Base-by-base conservation (phyloP, 1,140 invertebrate species). In the Drosophila lini region DNA sequence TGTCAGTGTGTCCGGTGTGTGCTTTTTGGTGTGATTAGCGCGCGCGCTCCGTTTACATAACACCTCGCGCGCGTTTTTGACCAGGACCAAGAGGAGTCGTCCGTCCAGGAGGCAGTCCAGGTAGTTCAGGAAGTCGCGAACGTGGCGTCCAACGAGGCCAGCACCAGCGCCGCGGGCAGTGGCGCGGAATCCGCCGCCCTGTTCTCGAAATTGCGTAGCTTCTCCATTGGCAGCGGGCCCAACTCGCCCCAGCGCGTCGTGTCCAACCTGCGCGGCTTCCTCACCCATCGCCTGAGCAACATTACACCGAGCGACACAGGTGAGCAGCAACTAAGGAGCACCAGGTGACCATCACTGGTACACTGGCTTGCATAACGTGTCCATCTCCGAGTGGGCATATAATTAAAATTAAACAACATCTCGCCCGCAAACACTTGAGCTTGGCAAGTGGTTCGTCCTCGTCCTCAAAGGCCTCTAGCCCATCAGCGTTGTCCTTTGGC, bases 281-380 rank as follows among this genome's bases (percentile, higher is more conserved):
- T 94, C 79, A 92, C 93, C 68, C 93, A 92, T 88, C 92, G 93
- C 67, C 79, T 92, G 31, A 93, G 94, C 71, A 93, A 93, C 70
- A 92, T 92, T 73, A 93, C 94, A 71, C 92, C 94, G 65, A 93
- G 93, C 61, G 94, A 94, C 85, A 94, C 94, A 94, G 94, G 94
- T 94, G 80, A 93, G 92, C 38, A 36, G 2, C 31, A 13, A 34
- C 15, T 11, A 5, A 47, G 22, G 16, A 56, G 31, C 48, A 53
- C 52, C 25, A 60, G n/a, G 25, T 65, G 41, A 34, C 47, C 61
- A 53, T 48, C 28, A 52, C 32, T 16, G 16, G 16, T n/a, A n/a
- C 31, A 40, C 32, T 70, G 55, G 59, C 76, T 86, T 86, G 81
- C 83, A 89, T 86, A 86, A 86, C 71, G 45, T 67, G 64, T 48